These are phyloP conservation scores for Poeciliopsis occidentalis DNA, from an alignment of 2,113 vertebrate species.

Conservation along the genomic window DNA sequence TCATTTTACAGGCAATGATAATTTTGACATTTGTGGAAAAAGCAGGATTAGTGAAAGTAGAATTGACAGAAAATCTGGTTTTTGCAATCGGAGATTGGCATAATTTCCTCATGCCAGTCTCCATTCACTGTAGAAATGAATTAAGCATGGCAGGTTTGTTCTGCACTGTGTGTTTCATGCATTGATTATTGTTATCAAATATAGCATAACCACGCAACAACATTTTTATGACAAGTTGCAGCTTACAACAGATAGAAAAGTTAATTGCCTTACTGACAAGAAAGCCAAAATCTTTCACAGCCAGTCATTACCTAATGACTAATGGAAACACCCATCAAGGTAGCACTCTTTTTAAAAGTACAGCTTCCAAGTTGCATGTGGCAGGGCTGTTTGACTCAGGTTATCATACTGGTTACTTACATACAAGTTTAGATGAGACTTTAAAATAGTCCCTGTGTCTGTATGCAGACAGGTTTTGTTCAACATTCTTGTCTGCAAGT, in stretches of 20 bases:
- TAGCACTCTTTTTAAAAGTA: neutral
- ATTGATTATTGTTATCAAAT: neutral
- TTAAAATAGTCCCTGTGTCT: too few species aligned
- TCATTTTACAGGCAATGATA: slow-evolving; percentile 12
- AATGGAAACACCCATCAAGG: neutral
- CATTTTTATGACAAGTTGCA: too few species aligned
- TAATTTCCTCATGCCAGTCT: neutral
- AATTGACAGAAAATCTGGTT: neutral
- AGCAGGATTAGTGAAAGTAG: slow-evolving; percentile 15
- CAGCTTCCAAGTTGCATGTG: neutral
- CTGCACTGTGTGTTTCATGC: neutral
- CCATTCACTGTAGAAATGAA: neutral
- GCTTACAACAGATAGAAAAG: too few species aligned
- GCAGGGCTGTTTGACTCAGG: neutral
- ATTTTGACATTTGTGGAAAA: slow-evolving; percentile 34
- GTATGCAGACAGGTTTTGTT: neutral
- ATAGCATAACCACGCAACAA: too few species aligned
- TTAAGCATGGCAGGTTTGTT: neutral
- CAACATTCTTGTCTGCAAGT: neutral
- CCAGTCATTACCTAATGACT: too few species aligned
- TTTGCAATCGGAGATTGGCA: neutral
- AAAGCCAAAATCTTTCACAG: neutral
- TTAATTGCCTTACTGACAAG: neutral
- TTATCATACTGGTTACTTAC: too few species aligned
- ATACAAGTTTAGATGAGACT: too few species aligned